phyloP scores from a whole-genome alignment of 2,113 vertebrate species.

The Phylloscopus trochiloides region DNA sequence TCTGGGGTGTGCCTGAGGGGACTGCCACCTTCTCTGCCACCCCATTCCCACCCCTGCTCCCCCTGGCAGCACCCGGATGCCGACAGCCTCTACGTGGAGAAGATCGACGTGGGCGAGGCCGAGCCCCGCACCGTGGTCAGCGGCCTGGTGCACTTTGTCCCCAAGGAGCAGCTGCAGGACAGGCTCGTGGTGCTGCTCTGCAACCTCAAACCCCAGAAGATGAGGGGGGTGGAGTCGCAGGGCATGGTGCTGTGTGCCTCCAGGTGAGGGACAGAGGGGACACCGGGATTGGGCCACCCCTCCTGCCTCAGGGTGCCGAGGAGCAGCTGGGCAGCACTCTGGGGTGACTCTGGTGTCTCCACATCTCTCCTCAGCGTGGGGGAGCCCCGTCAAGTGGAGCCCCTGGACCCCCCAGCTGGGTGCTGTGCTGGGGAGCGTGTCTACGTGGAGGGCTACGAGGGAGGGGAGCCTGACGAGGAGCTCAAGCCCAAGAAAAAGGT shows the following conservation, averaged over 20 bases:
- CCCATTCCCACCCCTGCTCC: background rate
- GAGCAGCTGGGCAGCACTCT: background rate
- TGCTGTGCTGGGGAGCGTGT: slow-evolving; percentile 86
- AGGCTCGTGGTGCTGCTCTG: slow-evolving; percentile 89
- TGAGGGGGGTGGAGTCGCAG: slow-evolving; percentile 94
- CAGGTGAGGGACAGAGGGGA: slow-evolving; percentile 75
- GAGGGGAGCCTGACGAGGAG: slow-evolving; percentile 83
- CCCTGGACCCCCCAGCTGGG: slow-evolving; percentile 86
- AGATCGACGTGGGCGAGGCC: slow-evolving; percentile 89
- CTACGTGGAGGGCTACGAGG: slow-evolving; percentile 88
- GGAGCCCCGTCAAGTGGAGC: slow-evolving; percentile 84
- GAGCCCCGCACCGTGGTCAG: slow-evolving; percentile 92
- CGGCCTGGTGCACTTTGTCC: slow-evolving; percentile 87
- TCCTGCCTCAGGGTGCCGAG: background rate
- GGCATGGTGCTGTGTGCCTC: slow-evolving; percentile 96
- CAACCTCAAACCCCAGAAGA: slow-evolving; percentile 95
- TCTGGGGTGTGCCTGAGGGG: fast-evolving
- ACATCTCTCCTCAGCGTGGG: slow-evolving; percentile 73
- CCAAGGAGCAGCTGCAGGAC: slow-evolving; percentile 86
- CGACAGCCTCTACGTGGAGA: slow-evolving; percentile 91
- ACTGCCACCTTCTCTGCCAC: background rate
- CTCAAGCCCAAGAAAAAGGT: slow-evolving; percentile 97
- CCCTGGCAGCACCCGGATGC: slow-evolving; percentile 88
- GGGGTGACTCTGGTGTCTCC: background rate
- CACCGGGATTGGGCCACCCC: background rate